Base-by-base conservation (phyloP, 1,140 invertebrate genomes). In the Ceratina australensis region DNA sequence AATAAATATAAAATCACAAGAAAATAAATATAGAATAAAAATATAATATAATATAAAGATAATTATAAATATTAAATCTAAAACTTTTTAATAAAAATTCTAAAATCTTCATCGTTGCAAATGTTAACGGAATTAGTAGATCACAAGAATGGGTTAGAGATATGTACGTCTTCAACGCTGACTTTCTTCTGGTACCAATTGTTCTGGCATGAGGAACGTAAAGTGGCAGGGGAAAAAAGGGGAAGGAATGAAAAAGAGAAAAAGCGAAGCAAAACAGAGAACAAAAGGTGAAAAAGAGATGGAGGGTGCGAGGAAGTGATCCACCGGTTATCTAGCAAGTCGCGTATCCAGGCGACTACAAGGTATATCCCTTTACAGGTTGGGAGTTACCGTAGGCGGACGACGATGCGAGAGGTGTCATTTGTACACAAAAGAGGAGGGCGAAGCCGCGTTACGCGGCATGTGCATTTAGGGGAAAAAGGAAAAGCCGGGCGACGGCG, bases 301-400 rank as follows among this genome's bases (percentile, higher is more conserved):
- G 18, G 10, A 69, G 26, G 49, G 18, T 4, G 56, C 47, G 47
- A 54, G 61, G 28, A 33, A 5, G 16, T 54, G 63, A 28, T 54
- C 56, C 20, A 42, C 63, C 54, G 66, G 56, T 76, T 82, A 82
- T 82, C 81, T 54, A 52, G 75, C 64, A 66, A 78, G 73, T 81
- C 81, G 67, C 28, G 73, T 61, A 72, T 72, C 74, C 47, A 50
- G 28, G 12, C 76, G 74, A 73, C 65, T 81, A 82, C 64, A 78
- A 78, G 64, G 80, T 82, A 77, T 68, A 78, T 82, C 74, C 72
- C 72, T 75, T 75, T 75, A 59, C 72, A 7, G 64, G 72, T 28
- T 67, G 72, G 64, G 28, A 64, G 75, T 72, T 56, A 50, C 33
- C 49, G 75, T 49, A 60, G 59, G 59, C 52, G 67, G 20, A 15